Base-by-base conservation (phyloP, 2,888 invertebrate genomes). In the Anthoptus insignis region DNA sequence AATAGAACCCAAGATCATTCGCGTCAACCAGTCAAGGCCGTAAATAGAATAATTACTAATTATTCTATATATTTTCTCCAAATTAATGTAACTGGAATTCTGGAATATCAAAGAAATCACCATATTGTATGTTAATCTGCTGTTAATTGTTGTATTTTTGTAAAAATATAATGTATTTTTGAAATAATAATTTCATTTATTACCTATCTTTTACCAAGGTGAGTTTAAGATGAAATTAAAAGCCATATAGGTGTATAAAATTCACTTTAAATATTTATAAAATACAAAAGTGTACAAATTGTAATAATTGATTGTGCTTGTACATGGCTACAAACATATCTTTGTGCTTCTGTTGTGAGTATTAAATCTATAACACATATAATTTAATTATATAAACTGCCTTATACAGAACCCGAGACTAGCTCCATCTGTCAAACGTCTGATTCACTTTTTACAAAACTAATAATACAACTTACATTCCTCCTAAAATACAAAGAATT, bases 241-340 rank as follows among this genome's bases (percentile, higher is more conserved):
- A 49, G 27, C 8, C 24, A 27, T 27, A 49, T 14, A 27, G n/a
- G 27, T 49, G 49, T 74, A 73, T 74, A 77, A 82, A 83, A 80
- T 79, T 82, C 85, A 85, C 81, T 84, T 84, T 74, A 83, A 86
- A 87, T 84, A 84, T 86, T 88, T 83, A 79, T 81, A 85, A 87
- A 88, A 87, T 88, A 88, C 86, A 87, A 88, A 88, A 86, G 86
- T 88, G 86, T 88, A 88, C 83, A 88, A 84, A 82, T 80, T 76
- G 78, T 80, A 49, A 22, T 80, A 52, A 22, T 42, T 1, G 19
- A 67, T 72, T 73, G 73, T 74, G 75, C 73, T 69, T 53, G 22
- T 27, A 29, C 21, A 24, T 16, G 49, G n/a, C 65, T 66, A 67
- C 60, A 69, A 67, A 71, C 72, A 78, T 49, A 76, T 69, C 59